These are phyloP conservation scores for Carassius gibelio DNA, from an alignment of 2,113 vertebrate species.

Conservation along the genomic window DNA sequence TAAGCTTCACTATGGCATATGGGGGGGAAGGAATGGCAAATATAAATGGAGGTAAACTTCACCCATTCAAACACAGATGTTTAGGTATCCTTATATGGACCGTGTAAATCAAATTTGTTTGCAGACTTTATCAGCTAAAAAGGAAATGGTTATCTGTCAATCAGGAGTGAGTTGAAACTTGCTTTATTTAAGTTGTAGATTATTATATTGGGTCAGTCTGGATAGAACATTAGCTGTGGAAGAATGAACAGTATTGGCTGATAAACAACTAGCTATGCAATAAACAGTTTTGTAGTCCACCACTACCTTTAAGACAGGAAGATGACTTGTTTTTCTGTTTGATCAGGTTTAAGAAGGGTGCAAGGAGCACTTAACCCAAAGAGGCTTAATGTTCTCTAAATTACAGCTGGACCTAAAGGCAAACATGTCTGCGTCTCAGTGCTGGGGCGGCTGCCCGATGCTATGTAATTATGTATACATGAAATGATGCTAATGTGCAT, in stretches of 20 bases:
- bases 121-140: neutral
- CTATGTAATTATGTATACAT: constrained; percentile 16
- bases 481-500: constrained; percentile 17
- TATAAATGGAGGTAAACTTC: neutral
- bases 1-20: neutral
- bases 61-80: neutral
- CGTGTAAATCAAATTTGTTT: neutral
- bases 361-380: constrained; percentile 34
- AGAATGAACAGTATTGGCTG: constrained; percentile 11
- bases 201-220: neutral
- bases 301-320: neutral
- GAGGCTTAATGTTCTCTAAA: constrained; percentile 22
- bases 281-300: constrained; percentile 30
- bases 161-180: neutral
- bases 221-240: neutral
- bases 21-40: neutral
- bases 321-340: constrained; percentile 27
- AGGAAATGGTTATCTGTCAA: neutral
- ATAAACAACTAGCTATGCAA: constrained; percentile 9
- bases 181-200: neutral
- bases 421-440: constrained; percentile 33
- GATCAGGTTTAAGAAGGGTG: constrained; percentile 21
- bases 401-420: constrained; percentile 30
- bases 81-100: neutral
- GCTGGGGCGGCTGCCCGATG: neutral